Base-by-base conservation (phyloP, 1,140 invertebrate genomes). In the Panagrolaimus sp. region DNA sequence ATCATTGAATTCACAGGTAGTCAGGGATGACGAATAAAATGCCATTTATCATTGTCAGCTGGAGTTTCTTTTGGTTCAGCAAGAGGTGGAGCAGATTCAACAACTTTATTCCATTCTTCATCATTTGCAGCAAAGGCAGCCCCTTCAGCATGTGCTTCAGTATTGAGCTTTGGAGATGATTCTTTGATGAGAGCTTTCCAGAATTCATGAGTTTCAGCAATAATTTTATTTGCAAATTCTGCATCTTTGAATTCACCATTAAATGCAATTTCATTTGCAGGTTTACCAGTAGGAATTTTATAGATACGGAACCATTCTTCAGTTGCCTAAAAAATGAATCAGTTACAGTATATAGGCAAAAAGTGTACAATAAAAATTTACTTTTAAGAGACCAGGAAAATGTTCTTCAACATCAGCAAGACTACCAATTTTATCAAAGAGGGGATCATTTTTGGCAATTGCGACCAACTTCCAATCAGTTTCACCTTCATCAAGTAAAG, bases 231-330 rank as follows among this genome's bases (percentile, higher is more conserved):
- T 46, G 94, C 93, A 87, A 93, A 96, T 47, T 90, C 90, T 57
- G 65, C 88, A 80, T 91, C 88, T 86, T 97, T 96, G 20, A 92
- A 90, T 85, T 96, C 90, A 13, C 92, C 94, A 84, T 94, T 91
- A 83, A 98, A 98, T 9, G 93, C 96, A 88, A 99, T 98, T 80
- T 91, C 87, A 87, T 98, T 98, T 83, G 90, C 89, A 0, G 93
- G 92, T 85, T 98, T 87, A 44, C 95, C 95, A 87, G 96, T 92
- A 63, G 96, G 96, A 81, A 98, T 92, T 86, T 99, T 99, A 86
- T 99, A 99, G 72, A 95, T 91, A 78, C 91, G 90, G 82, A 99
- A 96, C 96, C 96, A 99, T 86, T 98, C 94, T 68, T 94, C 88
- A 8, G 95, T 94, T 13, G 93, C 93, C 85, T 57, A 27, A 57